These are phyloP conservation scores for Cosmia pyralina DNA, from an alignment of 2,888 invertebrate species.

Conservation along the genomic window DNA sequence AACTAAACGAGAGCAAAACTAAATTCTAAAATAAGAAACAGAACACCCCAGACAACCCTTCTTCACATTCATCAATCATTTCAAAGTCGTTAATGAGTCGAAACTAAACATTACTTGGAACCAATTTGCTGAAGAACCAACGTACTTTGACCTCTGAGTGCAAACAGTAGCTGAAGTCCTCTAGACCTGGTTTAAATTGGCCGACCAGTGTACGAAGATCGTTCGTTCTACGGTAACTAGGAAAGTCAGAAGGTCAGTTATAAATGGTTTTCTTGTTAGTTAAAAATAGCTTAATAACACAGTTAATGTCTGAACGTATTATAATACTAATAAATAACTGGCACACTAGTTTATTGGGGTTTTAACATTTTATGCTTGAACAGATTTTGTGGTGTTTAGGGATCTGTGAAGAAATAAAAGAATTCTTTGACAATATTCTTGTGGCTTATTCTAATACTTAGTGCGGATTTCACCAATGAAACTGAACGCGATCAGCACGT, in stretches of 20 bases:
- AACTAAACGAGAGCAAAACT: conserved; percentile 18
- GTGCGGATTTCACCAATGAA: too few species aligned
- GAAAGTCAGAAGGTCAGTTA: conserved; percentile 50
- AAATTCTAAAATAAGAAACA: conserved; percentile 60
- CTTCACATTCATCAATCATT: conserved; percentile 78
- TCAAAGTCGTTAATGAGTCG: conserved; percentile 79
- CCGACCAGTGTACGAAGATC: conserved; percentile 63
- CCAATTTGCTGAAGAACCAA: conserved; percentile 70
- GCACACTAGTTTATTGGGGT: conserved; percentile 80
- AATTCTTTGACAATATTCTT: neutral
- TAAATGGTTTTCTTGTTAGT: conserved; percentile 63
- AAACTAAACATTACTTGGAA: conserved; percentile 79
- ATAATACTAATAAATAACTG: conserved; percentile 84
- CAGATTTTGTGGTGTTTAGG: conserved; percentile 72
- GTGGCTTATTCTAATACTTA: neutral
- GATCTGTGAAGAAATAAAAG: conserved; percentile 16
- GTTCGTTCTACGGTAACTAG: neutral
- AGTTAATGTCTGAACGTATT: conserved; percentile 82
- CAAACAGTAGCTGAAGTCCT: conserved; percentile 53
- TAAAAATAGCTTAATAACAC: conserved; percentile 77
- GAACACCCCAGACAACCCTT: conserved; percentile 65
- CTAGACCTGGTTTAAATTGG: conserved; percentile 65
- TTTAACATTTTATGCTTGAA: conserved; percentile 81
- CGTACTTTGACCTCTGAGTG: conserved; percentile 64
- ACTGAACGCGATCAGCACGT: too few species aligned